A percentile compares a stretch with the other conserved stretches of the same genome.
These are phyloP conservation scores for Coluber constrictor DNA, from an alignment of 2,797 vertebrate genomes.

Conservation along the genomic window DNA sequence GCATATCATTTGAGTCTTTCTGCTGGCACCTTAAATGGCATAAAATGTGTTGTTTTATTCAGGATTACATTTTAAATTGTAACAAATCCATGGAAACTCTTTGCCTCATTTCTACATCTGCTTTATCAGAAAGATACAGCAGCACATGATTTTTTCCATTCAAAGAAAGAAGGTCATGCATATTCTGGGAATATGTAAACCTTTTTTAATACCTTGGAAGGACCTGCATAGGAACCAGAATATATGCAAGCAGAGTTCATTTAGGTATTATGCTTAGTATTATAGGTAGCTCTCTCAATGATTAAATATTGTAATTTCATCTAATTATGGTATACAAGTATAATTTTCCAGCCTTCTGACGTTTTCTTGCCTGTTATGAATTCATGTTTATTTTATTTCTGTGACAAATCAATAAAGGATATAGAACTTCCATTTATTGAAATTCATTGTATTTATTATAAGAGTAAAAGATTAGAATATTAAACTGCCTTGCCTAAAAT, in stretches of 20 bases:
- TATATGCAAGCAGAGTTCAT: conserved; percentile 55
- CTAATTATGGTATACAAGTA: conserved; percentile 61
- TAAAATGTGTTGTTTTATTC: conserved; percentile 39
- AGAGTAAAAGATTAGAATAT: conserved; percentile 19
- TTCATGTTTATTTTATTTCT: conserved; percentile 36
- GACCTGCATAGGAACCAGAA: not conserved
- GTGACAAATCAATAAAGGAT: conserved; percentile 32
- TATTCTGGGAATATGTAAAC: conserved; percentile 34
- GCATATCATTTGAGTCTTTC: not conserved
- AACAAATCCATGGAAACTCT: conserved; percentile 23
- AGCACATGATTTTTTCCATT: conserved; percentile 19
- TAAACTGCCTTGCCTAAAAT: conserved; percentile 9
- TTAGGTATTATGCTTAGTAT: conserved; percentile 71
- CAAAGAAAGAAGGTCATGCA: conserved; percentile 10
- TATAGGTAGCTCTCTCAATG: conserved; percentile 62
- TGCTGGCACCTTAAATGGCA: not conserved
- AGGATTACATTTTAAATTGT: conserved; percentile 27
- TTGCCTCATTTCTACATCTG: conserved; percentile 16
- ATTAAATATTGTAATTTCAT: conserved; percentile 73
- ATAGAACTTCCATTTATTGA: conserved; percentile 21
- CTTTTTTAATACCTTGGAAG: conserved; percentile 44
- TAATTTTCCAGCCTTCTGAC: conserved; percentile 34
- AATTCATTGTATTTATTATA: conserved; percentile 1
- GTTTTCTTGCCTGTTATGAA: conserved; percentile 39
- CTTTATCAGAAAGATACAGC: conserved; percentile 24